A percentile compares a stretch with the other conserved stretches of the same genome.
Conservation (phyloP, 2,888 invertebrate species). For the Melangyna quadrimaculata region DNA sequence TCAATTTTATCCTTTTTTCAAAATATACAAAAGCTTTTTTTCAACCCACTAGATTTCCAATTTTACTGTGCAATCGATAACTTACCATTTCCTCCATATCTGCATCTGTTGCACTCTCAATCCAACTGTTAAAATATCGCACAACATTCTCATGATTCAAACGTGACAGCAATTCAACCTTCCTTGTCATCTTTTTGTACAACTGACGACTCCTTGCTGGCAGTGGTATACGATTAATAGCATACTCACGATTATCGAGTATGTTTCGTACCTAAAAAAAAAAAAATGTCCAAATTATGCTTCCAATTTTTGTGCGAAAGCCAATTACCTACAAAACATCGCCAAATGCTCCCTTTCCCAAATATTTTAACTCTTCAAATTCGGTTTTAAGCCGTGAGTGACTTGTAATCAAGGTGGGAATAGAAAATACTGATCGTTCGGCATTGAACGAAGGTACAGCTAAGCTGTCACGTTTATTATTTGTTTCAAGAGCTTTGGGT, state of each 20-base stretch:
- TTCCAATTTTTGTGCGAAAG: background rate
- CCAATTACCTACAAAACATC: conserved; percentile 92
- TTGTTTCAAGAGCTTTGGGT: conserved; percentile 76
- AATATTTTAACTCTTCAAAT: conserved; percentile 89
- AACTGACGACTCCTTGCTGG: conserved; percentile 91
- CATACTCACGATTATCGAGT: conserved; percentile 95
- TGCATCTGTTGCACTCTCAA: conserved; percentile 85
- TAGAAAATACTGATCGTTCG: conserved; percentile 72
- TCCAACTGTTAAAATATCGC: conserved; percentile 98
- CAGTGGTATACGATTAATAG: conserved; percentile 95
- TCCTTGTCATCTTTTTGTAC: conserved; percentile 95
- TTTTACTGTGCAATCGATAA: background rate
- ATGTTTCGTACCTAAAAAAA: conserved; percentile 92
- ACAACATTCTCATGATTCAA: conserved; percentile 99
- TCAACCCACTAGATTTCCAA: too few relatives aligned
- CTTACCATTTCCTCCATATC: conserved; percentile 81
- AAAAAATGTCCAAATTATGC: conserved; percentile 26
- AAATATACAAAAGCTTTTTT: too few relatives aligned
- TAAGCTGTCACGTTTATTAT: conserved; percentile 40
- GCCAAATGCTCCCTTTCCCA: conserved; percentile 98
- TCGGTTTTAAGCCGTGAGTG: conserved; percentile 89
- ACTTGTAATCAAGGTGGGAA: conserved; percentile 76
- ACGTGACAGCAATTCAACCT: conserved; percentile 95
- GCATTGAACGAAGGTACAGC: conserved; percentile 56
- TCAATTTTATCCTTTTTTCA: conserved; percentile 80